A percentile compares a stretch with the other conserved stretches of the same genome.
Evolutionary conservation across 2,797 vertebrate genomes (phyloP).

Genomic region (Ctenopoma kingsleyae): DNA sequence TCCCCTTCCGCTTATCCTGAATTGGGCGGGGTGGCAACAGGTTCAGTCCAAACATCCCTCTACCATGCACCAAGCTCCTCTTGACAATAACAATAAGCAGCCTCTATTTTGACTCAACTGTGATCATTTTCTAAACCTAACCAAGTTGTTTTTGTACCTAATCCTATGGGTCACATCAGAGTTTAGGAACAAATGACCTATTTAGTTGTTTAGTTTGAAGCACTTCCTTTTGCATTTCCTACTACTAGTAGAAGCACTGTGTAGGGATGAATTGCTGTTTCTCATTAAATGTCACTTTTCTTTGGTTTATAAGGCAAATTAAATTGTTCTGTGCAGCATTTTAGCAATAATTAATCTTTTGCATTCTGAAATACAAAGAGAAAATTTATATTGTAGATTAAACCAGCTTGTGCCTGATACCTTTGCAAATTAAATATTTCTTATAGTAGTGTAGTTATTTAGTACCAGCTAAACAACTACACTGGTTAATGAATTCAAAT

Average conservation of each 20-base stretch:
- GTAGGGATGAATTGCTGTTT: constrained; percentile 50
- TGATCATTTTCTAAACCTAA: too few species aligned
- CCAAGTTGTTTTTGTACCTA: too few species aligned
- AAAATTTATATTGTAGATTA: constrained; percentile 15
- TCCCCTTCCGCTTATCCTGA: too few species aligned
- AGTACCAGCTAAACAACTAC: not conserved
- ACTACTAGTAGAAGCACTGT: constrained; percentile 60
- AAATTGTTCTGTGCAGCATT: constrained; percentile 19
- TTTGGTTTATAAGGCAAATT: not conserved
- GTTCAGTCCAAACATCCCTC: too few species aligned
- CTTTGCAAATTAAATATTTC: constrained; percentile 12
- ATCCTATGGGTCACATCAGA: too few species aligned
- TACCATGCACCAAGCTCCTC: too few species aligned
- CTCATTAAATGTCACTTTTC: constrained; percentile 7
- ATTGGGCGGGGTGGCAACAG: too few species aligned
- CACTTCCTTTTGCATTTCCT: constrained; percentile 2
- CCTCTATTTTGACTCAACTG: too few species aligned
- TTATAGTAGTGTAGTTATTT: not conserved
- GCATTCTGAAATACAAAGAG: constrained; percentile 10
- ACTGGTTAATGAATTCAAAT: constrained; percentile 14
- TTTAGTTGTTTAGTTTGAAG: not conserved
- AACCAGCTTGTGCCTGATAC: constrained; percentile 42
- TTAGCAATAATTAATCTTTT: constrained; percentile 7
- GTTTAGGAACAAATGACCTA: not conserved
- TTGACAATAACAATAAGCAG: not conserved